Percentiles rank a stretch among this genome's conserved stretches.
phyloP scores from a whole-genome alignment of 2,888 invertebrate species.

The Gastrophysa polygoni region DNA sequence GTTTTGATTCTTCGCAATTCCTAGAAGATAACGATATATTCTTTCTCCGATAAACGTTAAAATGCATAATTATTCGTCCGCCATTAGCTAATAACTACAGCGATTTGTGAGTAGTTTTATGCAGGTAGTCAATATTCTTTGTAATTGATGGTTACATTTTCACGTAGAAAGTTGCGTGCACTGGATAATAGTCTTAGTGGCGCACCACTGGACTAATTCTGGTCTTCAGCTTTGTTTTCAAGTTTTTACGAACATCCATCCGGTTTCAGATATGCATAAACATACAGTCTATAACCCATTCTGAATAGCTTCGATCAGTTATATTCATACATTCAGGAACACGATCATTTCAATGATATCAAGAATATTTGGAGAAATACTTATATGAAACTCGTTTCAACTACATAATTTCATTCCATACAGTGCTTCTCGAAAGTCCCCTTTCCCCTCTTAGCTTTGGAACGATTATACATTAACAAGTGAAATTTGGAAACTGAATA shows the following conservation, averaged over 20 bases:
- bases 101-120: slow-evolving; percentile 11
- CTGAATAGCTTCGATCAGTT: too few relatives aligned
- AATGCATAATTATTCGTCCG: not conserved
- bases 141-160: slow-evolving; percentile 28
- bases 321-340: too few relatives aligned
- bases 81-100: not conserved
- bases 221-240: not conserved
- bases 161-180: slow-evolving; percentile 32
- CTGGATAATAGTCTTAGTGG: not conserved
- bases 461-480: too few relatives aligned
- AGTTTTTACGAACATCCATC: not conserved
- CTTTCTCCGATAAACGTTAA: not conserved
- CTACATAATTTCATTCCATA: too few relatives aligned
- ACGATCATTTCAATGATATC: too few relatives aligned
- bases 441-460: too few relatives aligned
- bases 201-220: not conserved
- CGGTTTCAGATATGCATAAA: not conserved
- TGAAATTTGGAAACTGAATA: too few relatives aligned
- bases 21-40: not conserved
- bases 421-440: too few relatives aligned
- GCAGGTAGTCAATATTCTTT: slow-evolving; percentile 23
- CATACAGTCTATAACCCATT: too few relatives aligned
- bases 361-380: too few relatives aligned
- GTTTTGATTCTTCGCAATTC: too few relatives aligned
- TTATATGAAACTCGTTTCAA: too few relatives aligned